phyloP scores from a whole-genome alignment of 2,888 invertebrate genomes.

The Autographa pulchrina region DNA sequence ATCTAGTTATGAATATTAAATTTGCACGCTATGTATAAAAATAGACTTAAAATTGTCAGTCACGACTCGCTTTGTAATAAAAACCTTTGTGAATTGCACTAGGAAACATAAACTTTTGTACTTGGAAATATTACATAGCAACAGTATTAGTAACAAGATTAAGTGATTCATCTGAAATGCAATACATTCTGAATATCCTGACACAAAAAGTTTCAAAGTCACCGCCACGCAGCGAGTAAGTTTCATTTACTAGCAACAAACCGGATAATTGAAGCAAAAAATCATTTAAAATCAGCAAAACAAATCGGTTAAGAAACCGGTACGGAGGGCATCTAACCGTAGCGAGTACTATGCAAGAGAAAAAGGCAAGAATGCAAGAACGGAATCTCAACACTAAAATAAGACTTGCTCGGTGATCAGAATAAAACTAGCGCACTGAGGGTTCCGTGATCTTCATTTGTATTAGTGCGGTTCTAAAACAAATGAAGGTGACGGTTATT shows the following conservation, averaged over 20 bases:
- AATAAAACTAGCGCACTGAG: conserved; percentile 30
- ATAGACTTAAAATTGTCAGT: background rate
- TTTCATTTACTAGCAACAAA: conserved; percentile 55
- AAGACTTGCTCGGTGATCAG: conserved; percentile 41
- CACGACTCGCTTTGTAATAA: background rate
- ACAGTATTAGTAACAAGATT: background rate
- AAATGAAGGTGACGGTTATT: too few relatives aligned
- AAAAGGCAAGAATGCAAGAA: conserved; percentile 55
- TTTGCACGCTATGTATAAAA: background rate
- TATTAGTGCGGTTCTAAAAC: too few relatives aligned
- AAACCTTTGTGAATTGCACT: background rate
- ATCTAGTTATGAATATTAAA: background rate
- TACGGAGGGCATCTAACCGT: conserved; percentile 58
- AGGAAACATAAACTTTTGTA: background rate
- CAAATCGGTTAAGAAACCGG: conserved; percentile 68
- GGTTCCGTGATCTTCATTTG: background rate
- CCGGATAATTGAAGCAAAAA: conserved; percentile 68
- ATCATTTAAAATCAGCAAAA: conserved; percentile 61
- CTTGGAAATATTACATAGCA: conserved; percentile 12
- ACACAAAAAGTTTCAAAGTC: conserved; percentile 39
- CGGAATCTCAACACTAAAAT: conserved; percentile 40
- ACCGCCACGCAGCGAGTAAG: conserved; percentile 35
- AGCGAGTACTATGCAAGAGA: conserved; percentile 55
- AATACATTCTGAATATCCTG: conserved; percentile 1
- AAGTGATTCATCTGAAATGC: background rate